Evolutionary conservation across 2,888 invertebrate genomes (phyloP).

Genomic region (Xiphydria camelus): DNA sequence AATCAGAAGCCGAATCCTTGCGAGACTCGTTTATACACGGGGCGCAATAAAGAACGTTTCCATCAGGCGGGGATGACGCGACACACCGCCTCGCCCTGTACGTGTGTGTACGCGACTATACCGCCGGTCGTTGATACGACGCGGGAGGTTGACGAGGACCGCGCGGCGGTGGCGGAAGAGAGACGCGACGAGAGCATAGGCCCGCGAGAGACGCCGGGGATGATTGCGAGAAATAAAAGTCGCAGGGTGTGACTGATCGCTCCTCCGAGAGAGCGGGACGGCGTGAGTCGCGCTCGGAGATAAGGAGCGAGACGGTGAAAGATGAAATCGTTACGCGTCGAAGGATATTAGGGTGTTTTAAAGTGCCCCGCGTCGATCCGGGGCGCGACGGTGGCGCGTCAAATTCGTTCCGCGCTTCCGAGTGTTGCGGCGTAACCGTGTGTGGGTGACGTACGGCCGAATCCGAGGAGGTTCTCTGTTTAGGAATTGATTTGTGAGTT

Average conservation of each 20-base stretch:
- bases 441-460: conserved; percentile 17
- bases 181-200: neutral
- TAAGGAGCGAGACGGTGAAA: neutral
- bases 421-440: too few species aligned
- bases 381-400: neutral
- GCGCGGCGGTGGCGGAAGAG: too few species aligned
- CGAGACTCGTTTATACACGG: conserved; percentile 37
- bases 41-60: conserved; percentile 36
- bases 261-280: conserved; percentile 31
- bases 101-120: too few species aligned
- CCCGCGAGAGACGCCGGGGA: conserved; percentile 30
- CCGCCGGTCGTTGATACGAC: too few species aligned
- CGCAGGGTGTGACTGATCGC: conserved; percentile 53
- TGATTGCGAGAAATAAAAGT: conserved; percentile 52
- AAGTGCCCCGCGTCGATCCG: too few species aligned
- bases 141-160: too few species aligned
- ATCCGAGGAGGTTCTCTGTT: too few species aligned
- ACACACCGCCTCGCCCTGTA: too few species aligned
- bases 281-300: conserved; percentile 9
- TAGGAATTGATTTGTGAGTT: too few species aligned
- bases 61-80: conserved; percentile 21
- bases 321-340: conserved; percentile 39
- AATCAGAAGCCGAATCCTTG: conserved; percentile 40
- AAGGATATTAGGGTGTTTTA: conserved; percentile 36
- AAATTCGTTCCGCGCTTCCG: too few species aligned